These are phyloP conservation scores for Acyrthosiphon pisum DNA, from an alignment of 1,140 invertebrate species.

Conservation along the genomic window DNA sequence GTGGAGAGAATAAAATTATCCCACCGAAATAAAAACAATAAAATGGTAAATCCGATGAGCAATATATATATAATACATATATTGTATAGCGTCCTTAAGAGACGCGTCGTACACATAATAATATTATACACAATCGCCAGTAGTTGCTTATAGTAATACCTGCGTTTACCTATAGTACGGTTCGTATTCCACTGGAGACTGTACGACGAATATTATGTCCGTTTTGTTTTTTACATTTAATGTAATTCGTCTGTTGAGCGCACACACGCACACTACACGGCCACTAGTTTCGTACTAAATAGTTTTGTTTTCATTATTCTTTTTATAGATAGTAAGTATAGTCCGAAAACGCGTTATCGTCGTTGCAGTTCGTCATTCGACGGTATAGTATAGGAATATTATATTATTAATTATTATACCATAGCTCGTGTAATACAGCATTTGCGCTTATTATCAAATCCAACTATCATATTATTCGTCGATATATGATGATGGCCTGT, in stretches of 20 bases:
- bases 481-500: too few relatives aligned
- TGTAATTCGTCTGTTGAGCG: neutral
- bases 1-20: conserved; percentile 56
- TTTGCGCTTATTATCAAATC: too few relatives aligned
- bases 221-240: neutral
- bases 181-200: neutral
- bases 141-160: neutral
- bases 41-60: conserved; percentile 35
- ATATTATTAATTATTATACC: too few relatives aligned
- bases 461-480: too few relatives aligned
- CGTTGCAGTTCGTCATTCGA: too few relatives aligned
- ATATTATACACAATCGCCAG: neutral
- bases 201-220: neutral
- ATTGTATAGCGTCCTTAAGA: neutral
- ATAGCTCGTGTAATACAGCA: too few relatives aligned
- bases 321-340: too few relatives aligned
- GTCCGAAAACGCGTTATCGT: neutral
- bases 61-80: neutral
- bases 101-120: neutral
- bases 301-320: neutral
- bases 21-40: conserved; percentile 54
- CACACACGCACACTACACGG: too few relatives aligned
- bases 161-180: neutral
- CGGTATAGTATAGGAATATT: too few relatives aligned
- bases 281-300: neutral